A percentile compares a stretch with the other conserved stretches of the same genome.
These are phyloP conservation scores for Scrobipalpa atriplicella DNA, from an alignment of 2,888 invertebrate species.

Conservation along the genomic window DNA sequence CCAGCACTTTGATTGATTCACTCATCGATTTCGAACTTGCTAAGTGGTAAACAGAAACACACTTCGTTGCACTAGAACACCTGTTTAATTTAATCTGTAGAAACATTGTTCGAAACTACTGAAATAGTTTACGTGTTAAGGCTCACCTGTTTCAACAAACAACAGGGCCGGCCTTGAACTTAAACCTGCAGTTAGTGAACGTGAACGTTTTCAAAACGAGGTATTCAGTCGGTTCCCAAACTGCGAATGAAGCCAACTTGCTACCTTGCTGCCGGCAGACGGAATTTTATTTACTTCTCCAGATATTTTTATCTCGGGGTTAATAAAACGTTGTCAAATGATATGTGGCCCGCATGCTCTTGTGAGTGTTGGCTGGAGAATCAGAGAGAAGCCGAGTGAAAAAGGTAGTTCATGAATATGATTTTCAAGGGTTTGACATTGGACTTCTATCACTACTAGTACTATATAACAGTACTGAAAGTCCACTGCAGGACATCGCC, in stretches of 20 bases:
- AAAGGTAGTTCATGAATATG: not conserved
- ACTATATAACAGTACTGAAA: no score
- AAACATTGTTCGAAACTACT: not conserved
- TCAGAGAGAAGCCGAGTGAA: not conserved
- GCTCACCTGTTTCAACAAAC: conserved; percentile 46
- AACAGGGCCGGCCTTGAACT: conserved; percentile 65
- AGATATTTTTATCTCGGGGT: conserved; percentile 62
- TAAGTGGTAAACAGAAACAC: not conserved
- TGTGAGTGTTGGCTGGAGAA: conserved; percentile 18
- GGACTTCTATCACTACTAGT: not conserved
- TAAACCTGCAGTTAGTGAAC: conserved; percentile 48
- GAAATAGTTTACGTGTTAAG: not conserved
- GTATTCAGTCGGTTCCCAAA: conserved; percentile 57
- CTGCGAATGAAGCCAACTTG: conserved; percentile 55
- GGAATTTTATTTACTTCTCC: conserved; percentile 69
- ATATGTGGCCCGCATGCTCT: conserved; percentile 26
- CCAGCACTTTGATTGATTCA: conserved; percentile 25
- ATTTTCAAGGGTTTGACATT: conserved; percentile 11
- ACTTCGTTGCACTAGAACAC: not conserved
- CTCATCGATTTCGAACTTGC: not conserved
- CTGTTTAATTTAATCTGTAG: not conserved
- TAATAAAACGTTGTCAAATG: conserved; percentile 56
- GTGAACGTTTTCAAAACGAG: conserved; percentile 42
- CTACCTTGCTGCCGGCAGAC: conserved; percentile 51
- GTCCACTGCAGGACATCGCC: no score